Evolutionary conservation across 2,888 invertebrate genomes (phyloP).

Genomic region (Flexamia atlantica): DNA sequence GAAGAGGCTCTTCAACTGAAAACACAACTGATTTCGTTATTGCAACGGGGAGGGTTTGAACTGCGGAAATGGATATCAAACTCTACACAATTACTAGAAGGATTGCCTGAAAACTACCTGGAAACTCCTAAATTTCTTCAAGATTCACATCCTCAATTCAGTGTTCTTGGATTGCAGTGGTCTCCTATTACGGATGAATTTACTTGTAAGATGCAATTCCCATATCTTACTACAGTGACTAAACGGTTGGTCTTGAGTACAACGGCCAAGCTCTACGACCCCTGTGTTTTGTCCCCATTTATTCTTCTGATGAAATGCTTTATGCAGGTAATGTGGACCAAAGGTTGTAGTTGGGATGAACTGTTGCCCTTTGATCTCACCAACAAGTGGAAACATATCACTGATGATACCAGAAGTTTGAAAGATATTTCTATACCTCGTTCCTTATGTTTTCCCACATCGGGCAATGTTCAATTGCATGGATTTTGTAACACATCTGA

Average conservation of each 20-base stretch:
- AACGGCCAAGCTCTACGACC: conserved; percentile 50
- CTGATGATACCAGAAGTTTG: background rate
- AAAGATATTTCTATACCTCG: conserved; percentile 30
- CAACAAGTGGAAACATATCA: conserved; percentile 41
- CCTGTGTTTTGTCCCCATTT: conserved; percentile 39
- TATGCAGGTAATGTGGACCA: conserved; percentile 54
- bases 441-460: background rate
- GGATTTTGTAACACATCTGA: conserved; percentile 58
- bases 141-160: no score
- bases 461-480: background rate
- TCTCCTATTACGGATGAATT: conserved; percentile 28
- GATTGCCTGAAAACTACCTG: no score
- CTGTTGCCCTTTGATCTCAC: conserved; percentile 21
- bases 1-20: no score
- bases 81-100: no score
- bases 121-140: no score
- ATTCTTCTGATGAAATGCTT: conserved; percentile 55
- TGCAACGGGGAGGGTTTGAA: no score
- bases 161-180: conserved; percentile 41
- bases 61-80: no score
- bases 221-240: background rate
- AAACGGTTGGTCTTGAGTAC: conserved; percentile 15
- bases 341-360: conserved; percentile 55
- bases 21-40: no score
- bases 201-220: conserved; percentile 24